Conservation (phyloP, 1,140 invertebrate species). For the Andricus grossulariae region DNA sequence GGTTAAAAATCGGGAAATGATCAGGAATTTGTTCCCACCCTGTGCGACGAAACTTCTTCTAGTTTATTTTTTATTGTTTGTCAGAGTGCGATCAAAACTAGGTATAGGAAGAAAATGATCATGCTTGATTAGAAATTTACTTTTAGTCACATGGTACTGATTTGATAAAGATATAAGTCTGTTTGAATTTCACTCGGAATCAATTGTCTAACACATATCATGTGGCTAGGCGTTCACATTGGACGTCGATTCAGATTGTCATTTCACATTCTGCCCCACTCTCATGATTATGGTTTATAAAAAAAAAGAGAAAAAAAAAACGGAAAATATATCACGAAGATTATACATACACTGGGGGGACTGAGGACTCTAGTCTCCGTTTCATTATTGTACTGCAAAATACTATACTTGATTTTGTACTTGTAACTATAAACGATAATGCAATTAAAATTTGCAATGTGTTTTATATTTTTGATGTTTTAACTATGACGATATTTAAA, state of each 20-base stretch:
- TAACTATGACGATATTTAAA: constrained; percentile 63
- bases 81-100: constrained; percentile 46
- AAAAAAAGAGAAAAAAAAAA: constrained; percentile 41
- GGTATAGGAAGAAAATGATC: constrained; percentile 44
- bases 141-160: constrained; percentile 35
- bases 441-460: constrained; percentile 64
- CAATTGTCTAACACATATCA: constrained; percentile 47
- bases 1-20: too few relatives aligned
- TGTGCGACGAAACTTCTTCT: background rate
- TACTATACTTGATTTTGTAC: constrained; percentile 72
- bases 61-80: constrained; percentile 38
- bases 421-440: constrained; percentile 69
- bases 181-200: constrained; percentile 52
- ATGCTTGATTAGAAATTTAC: constrained; percentile 52
- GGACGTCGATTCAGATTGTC: background rate
- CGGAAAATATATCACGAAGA: constrained; percentile 38
- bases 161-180: constrained; percentile 66
- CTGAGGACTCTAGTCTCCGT: constrained; percentile 67
- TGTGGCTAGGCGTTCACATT: constrained; percentile 46
- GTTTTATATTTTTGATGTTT: constrained; percentile 68
- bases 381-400: constrained; percentile 63
- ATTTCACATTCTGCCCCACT: constrained; percentile 36
- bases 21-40: too few relatives aligned
- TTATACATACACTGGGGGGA: constrained; percentile 61
- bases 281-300: constrained; percentile 56